Conservation (phyloP, 2,113 vertebrate genomes). For the Bothrops jararaca region DNA sequence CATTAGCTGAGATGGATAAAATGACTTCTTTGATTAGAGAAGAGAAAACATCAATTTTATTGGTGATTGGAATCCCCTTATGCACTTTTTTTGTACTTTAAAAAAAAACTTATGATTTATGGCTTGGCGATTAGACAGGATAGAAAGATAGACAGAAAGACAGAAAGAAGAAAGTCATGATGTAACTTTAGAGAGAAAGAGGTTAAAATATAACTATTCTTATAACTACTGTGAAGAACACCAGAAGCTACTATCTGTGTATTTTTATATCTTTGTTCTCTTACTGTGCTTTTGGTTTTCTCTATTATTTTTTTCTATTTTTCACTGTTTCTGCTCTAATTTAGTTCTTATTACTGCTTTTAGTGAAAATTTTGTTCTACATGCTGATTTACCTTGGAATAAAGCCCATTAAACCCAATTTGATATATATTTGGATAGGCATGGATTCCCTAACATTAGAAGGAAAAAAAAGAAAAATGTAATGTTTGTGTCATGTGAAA, state of each 20-base stretch:
- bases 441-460: background rate
- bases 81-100: background rate
- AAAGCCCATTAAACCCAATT: background rate
- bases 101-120: background rate
- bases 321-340: background rate
- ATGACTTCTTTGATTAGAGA: background rate
- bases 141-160: no score
- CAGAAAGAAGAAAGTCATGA: background rate
- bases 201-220: background rate
- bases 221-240: background rate
- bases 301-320: background rate
- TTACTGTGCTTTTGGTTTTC: background rate
- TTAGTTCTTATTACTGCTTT: background rate
- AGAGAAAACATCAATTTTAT: background rate
- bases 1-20: background rate
- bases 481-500: background rate
- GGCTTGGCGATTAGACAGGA: background rate
- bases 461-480: background rate
- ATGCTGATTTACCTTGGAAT: background rate
- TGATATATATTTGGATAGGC: background rate
- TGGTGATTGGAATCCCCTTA: background rate
- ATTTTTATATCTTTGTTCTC: background rate
- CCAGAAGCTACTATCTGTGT: background rate
- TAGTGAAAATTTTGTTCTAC: background rate
- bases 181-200: no score